phyloP scores from a whole-genome alignment of 2,113 vertebrate genomes.

The Pimephales promelas region DNA sequence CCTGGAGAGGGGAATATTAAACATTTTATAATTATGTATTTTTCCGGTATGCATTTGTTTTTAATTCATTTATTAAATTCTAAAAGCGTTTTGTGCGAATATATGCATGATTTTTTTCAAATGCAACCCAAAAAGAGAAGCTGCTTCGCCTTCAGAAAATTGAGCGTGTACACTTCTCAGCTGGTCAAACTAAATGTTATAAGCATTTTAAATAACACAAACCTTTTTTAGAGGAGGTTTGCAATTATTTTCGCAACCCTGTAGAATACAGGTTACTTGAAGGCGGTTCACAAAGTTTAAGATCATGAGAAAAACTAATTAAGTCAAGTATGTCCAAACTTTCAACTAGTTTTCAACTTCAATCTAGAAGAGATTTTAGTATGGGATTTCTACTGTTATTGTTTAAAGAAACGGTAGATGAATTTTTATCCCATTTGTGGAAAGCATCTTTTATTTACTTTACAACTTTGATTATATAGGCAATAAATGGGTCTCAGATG shows the following conservation, averaged over 20 bases:
- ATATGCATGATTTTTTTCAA: neutral
- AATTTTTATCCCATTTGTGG: neutral
- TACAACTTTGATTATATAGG: neutral
- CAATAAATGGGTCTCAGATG: neutral
- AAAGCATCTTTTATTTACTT: slow-evolving; percentile 6
- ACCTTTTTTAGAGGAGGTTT: neutral
- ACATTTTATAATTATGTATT: neutral
- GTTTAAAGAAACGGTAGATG: neutral
- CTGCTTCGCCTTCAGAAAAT: neutral
- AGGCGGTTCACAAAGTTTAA: too few species aligned
- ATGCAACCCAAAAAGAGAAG: neutral
- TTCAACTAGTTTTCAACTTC: neutral
- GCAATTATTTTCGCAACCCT: neutral
- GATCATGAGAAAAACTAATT: neutral
- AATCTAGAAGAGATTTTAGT: neutral
- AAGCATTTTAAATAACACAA: neutral
- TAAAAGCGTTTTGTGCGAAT: neutral
- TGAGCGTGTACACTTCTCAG: neutral
- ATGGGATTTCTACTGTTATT: neutral
- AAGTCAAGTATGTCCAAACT: neutral
- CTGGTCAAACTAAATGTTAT: neutral
- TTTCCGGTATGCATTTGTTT: too few species aligned
- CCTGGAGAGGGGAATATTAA: neutral
- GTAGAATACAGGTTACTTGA: neutral
- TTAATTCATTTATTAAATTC: neutral